Evolutionary conservation across 1,140 invertebrate genomes (phyloP).

Genomic region (roundworm (Caenorhabditis elegans)): WBcel235 BX284603.4:10759501-10760000

Average conservation of each 20-base stretch:
- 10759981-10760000: neutral
- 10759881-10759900: neutral
- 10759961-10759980: too few relatives aligned
- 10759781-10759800: neutral
- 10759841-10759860: neutral
- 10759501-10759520: neutral
- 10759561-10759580: neutral
- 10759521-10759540: neutral
- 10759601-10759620: neutral
- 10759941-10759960: too few relatives aligned
- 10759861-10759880: neutral
- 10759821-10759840: neutral
- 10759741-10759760: neutral
- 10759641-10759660: too few relatives aligned
- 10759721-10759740: slow-evolving; percentile 1
- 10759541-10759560: neutral
- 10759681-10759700: neutral
- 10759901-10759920: neutral
- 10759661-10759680: slow-evolving; percentile 12
- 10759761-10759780: neutral
- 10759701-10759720: neutral
- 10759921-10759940: neutral
- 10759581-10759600: neutral
- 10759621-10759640: too few relatives aligned
- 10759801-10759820: neutral